Conservation (phyloP, 2,113 vertebrate genomes). For the Columbina picui region DNA sequence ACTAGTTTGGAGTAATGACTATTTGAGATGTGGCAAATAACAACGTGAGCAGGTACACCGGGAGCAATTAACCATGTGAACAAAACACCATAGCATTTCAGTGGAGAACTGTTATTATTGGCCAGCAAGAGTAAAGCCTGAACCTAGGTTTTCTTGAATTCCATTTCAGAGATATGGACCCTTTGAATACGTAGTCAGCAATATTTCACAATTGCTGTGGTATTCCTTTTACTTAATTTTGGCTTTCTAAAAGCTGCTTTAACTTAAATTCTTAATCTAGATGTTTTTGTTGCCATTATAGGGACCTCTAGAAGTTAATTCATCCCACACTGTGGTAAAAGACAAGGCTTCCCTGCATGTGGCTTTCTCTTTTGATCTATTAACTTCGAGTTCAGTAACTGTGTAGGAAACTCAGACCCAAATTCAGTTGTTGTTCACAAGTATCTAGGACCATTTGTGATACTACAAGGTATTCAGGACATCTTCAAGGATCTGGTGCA, state of each 20-base stretch:
- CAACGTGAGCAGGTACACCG: neutral
- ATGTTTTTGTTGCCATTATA: neutral
- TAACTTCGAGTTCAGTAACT: neutral
- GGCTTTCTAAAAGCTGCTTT: neutral
- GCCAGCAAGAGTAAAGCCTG: neutral
- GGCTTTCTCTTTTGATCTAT: neutral
- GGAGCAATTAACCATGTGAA: neutral
- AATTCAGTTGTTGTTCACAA: neutral
- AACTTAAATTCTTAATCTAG: neutral
- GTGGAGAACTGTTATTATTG: neutral
- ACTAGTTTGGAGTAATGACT: neutral
- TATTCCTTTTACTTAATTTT: neutral
- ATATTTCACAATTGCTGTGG: neutral
- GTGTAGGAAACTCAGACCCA: neutral
- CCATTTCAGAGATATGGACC: neutral
- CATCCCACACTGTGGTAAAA: neutral
- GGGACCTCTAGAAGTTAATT: neutral
- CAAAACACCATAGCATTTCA: neutral
- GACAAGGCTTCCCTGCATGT: accelerated
- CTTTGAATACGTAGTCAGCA: neutral
- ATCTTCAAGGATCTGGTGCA: neutral
- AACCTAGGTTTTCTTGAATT: neutral
- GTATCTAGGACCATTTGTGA: neutral
- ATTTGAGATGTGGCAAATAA: neutral
- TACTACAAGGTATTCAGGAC: neutral